Evolutionary conservation across 2,113 vertebrate genomes (phyloP).

Genomic region (Thunnus thynnus): DNA sequence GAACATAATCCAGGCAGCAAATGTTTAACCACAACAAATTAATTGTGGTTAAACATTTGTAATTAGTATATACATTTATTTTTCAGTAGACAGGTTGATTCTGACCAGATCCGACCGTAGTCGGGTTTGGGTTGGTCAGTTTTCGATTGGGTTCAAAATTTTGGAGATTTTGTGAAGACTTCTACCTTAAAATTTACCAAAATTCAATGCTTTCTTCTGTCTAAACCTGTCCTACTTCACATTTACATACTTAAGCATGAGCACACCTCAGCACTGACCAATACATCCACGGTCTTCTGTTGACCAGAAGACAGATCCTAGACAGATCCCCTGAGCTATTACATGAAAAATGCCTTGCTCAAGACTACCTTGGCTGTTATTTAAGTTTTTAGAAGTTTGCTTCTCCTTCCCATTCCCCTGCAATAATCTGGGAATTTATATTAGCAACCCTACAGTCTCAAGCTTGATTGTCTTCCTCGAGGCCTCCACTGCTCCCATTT

Average conservation of each 20-base stretch:
- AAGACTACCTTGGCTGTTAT: neutral
- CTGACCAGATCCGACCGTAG: neutral
- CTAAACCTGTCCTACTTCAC: neutral
- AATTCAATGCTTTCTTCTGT: neutral
- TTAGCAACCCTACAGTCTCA: neutral
- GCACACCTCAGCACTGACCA: neutral
- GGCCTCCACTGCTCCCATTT: slow-evolving; percentile 33
- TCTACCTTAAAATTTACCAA: neutral
- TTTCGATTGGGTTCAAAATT: too few species aligned
- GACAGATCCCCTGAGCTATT: neutral
- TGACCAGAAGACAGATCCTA: neutral
- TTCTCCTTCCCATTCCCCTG: too few species aligned
- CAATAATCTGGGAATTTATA: slow-evolving; percentile 11
- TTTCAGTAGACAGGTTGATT: too few species aligned
- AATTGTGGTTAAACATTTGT: too few species aligned
- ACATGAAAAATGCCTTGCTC: neutral
- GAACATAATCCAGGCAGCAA: too few species aligned
- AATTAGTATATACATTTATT: too few species aligned
- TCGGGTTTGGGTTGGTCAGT: too few species aligned
- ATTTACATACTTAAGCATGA: too few species aligned
- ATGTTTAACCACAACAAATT: too few species aligned
- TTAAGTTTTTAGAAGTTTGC: neutral
- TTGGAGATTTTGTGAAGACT: too few species aligned
- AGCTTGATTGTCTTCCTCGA: slow-evolving; percentile 2
- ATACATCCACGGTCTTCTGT: neutral